These are phyloP conservation scores for Hirtodrosophila confusa DNA, from an alignment of 2,888 invertebrate species.

Conservation along the genomic window DNA sequence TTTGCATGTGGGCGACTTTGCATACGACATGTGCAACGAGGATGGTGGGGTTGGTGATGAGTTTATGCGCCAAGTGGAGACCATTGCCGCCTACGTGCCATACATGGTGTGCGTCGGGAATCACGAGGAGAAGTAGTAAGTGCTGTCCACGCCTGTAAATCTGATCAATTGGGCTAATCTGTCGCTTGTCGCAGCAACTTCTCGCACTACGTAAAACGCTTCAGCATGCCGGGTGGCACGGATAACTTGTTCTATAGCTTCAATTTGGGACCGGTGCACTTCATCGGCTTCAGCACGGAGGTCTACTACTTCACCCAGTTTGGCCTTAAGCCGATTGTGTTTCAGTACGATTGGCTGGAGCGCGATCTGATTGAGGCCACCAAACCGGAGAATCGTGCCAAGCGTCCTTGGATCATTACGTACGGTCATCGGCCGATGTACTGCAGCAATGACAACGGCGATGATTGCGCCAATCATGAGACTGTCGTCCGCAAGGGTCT, in stretches of 20 bases:
- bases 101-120: slow-evolving; percentile 98
- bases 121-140: slow-evolving; percentile 93
- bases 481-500: slow-evolving; percentile 88
- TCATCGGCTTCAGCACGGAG: slow-evolving; percentile 96
- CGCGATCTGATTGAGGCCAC: slow-evolving; percentile 91
- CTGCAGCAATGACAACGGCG: slow-evolving; percentile 92
- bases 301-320: slow-evolving; percentile 96
- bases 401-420: slow-evolving; percentile 92
- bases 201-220: slow-evolving; percentile 95
- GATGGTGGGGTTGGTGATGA: slow-evolving; percentile 94
- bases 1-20: slow-evolving; percentile 97
- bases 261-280: slow-evolving; percentile 94
- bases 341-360: slow-evolving; percentile 94
- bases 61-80: slow-evolving; percentile 96
- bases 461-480: slow-evolving; percentile 90
- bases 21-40: slow-evolving; percentile 95
- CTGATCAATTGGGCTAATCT: background rate
- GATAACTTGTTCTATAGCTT: slow-evolving; percentile 93
- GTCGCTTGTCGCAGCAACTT: slow-evolving; percentile 90
- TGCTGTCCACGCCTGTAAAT: slow-evolving; percentile 38
- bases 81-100: slow-evolving; percentile 94
- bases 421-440: slow-evolving; percentile 96
- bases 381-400: slow-evolving; percentile 88
- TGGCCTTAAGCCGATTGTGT: slow-evolving; percentile 91
- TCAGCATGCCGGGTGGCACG: slow-evolving; percentile 93